Evolutionary conservation across 2,888 invertebrate species (phyloP).

Genomic region (Fabriciana adippe): DNA sequence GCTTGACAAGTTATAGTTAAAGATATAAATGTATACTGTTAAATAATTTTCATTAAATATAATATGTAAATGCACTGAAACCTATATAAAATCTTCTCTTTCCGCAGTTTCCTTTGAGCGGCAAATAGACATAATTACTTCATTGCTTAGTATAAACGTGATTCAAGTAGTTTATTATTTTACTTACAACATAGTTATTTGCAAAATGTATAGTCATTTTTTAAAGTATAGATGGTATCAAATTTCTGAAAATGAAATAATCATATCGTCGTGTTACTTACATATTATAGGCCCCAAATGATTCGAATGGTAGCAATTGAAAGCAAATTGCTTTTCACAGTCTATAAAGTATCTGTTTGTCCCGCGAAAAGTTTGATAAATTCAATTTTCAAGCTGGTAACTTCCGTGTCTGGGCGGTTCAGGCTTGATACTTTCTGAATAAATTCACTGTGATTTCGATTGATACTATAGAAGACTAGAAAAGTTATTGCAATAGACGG

Average conservation of each 20-base stretch:
- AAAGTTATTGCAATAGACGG: conserved; percentile 42
- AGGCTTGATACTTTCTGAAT: conserved; percentile 77
- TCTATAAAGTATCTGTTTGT: conserved; percentile 78
- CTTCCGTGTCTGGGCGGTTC: conserved; percentile 72
- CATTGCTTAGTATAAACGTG: too few species aligned
- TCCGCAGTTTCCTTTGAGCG: too few species aligned
- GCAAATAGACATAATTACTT: too few species aligned
- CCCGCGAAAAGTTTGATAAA: conserved; percentile 76
- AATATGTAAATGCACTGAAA: too few species aligned
- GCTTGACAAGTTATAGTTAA: too few species aligned
- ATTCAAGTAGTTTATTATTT: too few species aligned
- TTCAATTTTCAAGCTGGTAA: conserved; percentile 76
- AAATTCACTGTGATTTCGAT: conserved; percentile 69
- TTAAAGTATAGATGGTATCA: too few species aligned
- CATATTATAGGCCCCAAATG: conserved; percentile 56
- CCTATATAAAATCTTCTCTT: too few species aligned
- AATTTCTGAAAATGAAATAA: background rate
- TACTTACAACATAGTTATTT: too few species aligned
- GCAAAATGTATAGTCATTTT: too few species aligned
- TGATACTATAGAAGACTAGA: conserved; percentile 62
- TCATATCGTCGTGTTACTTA: conserved; percentile 45
- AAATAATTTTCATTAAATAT: too few species aligned
- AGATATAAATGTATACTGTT: too few species aligned
- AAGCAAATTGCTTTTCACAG: conserved; percentile 77
- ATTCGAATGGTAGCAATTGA: conserved; percentile 68